phyloP scores from a whole-genome alignment of 2,888 invertebrate species.

The Xestobium rufovillosum region DNA sequence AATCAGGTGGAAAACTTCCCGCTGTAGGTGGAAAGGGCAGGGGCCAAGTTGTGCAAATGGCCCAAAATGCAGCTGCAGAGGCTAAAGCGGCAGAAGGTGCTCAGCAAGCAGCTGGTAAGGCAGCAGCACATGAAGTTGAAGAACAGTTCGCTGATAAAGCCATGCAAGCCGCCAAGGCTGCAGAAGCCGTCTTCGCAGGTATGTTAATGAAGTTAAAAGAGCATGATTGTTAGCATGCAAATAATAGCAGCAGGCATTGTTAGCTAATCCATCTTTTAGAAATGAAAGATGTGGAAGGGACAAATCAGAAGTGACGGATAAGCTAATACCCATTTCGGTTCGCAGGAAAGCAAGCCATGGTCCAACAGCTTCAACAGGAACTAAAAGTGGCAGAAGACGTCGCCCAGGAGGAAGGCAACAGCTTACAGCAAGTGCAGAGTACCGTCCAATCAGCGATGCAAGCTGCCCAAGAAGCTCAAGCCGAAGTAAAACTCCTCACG shows the following conservation, averaged over 20 bases:
- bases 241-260: too few species aligned
- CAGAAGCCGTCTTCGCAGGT: conserved; percentile 61
- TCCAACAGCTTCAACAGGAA: background rate
- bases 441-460: conserved; percentile 56
- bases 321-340: background rate
- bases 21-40: too few species aligned
- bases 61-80: conserved; percentile 66
- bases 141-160: conserved; percentile 65
- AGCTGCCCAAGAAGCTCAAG: conserved; percentile 55
- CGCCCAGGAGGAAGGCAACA: conserved; percentile 47
- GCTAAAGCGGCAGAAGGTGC: conserved; percentile 67
- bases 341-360: conserved; percentile 2
- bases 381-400: conserved; percentile 20
- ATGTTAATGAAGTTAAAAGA: too few species aligned
- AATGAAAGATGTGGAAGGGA: too few species aligned
- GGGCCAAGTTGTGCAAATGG: too few species aligned
- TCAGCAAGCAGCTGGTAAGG: conserved; percentile 61
- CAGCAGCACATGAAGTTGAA: conserved; percentile 63
- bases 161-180: conserved; percentile 62
- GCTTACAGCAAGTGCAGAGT: conserved; percentile 55
- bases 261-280: too few species aligned
- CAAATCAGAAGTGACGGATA: conserved; percentile 47
- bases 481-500: conserved; percentile 43
- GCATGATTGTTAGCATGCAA: too few species aligned
- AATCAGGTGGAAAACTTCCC: too few species aligned